A percentile compares a stretch with the other conserved stretches of the same genome.
Evolutionary conservation across 2,113 vertebrate species (phyloP).

Genomic region (Cariama cristata): DNA sequence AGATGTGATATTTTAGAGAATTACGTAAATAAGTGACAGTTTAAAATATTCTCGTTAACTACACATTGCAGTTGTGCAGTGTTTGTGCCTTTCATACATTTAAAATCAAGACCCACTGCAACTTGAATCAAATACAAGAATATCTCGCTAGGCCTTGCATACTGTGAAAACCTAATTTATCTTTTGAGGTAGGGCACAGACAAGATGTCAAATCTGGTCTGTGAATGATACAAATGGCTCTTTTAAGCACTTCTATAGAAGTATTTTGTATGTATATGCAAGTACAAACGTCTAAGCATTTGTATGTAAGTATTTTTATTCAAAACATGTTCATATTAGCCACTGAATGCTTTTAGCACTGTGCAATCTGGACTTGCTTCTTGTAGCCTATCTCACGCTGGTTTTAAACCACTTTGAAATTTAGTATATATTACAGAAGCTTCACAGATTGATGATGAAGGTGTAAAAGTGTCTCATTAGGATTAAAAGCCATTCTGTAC

Average conservation of each 20-base stretch:
- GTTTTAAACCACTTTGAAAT: neutral
- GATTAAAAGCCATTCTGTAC: neutral
- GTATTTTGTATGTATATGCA: neutral
- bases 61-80: neutral
- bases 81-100: neutral
- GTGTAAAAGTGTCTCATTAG: neutral
- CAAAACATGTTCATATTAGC: neutral
- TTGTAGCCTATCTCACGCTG: neutral
- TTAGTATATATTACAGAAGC: neutral
- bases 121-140: neutral
- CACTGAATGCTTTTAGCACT: neutral
- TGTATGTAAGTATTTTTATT: neutral
- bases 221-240: neutral
- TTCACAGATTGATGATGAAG: neutral
- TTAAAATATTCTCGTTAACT: neutral
- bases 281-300: neutral
- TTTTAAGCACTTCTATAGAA: neutral
- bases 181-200: neutral
- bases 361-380: neutral
- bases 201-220: neutral
- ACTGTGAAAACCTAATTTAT: neutral
- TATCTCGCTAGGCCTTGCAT: neutral
- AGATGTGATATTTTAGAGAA: neutral
- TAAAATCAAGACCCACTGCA: neutral
- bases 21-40: neutral